phyloP scores from a whole-genome alignment of 2,113 vertebrate species.

The Myiozetetes cayanensis region DNA sequence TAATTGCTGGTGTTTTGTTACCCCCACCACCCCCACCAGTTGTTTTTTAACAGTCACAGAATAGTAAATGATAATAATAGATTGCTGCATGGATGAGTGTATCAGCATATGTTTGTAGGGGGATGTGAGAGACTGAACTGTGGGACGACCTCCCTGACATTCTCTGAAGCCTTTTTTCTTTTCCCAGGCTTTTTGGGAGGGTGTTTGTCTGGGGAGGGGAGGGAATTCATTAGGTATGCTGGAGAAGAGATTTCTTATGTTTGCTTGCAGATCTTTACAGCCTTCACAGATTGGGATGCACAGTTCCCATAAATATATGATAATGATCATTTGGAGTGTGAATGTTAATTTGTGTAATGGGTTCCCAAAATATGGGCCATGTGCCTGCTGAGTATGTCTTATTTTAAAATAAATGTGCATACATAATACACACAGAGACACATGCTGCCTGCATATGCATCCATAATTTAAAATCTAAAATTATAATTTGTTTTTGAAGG shows the following conservation, averaged over 20 bases:
- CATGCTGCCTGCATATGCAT: constrained; percentile 35
- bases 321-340: constrained; percentile 46
- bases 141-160: constrained; percentile 36
- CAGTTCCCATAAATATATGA: constrained; percentile 36
- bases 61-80: constrained; percentile 25
- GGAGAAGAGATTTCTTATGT: not conserved
- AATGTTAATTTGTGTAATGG: constrained; percentile 49
- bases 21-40: too few species aligned
- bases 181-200: constrained; percentile 32
- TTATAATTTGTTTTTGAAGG: constrained; percentile 39
- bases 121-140: constrained; percentile 41
- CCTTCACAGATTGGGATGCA: constrained; percentile 7
- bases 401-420: constrained; percentile 56
- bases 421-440: constrained; percentile 32
- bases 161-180: constrained; percentile 9
- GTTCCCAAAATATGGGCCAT: constrained; percentile 53
- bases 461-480: constrained; percentile 56
- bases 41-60: not conserved
- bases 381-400: constrained; percentile 48
- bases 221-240: not conserved
- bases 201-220: not conserved
- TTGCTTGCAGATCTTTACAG: constrained; percentile 21
- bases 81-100: not conserved
- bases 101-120: constrained; percentile 32
- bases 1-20: not conserved